Base-by-base conservation (phyloP, 92 coral and sea anemone genomes). In the Galaxea fascicularis region DNA sequence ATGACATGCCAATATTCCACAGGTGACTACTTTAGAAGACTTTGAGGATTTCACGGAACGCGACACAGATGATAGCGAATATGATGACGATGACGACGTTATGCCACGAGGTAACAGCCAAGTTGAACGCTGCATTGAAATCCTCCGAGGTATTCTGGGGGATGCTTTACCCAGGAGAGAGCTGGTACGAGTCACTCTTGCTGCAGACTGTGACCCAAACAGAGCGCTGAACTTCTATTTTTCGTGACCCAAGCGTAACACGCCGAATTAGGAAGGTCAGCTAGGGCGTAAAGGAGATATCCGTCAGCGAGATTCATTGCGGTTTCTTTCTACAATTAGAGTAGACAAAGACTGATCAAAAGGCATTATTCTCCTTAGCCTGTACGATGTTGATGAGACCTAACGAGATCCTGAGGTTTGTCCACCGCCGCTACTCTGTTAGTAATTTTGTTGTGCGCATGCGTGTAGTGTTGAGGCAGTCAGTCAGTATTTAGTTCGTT, bases 171-270 rank as follows among this genome's bases (percentile, higher is more conserved):
- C 95, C 35, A 87, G 95, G 12, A 68, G 92, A 41, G 98, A 93
- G 77, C 91, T 96, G 31, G 83, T 92, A 54, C 93, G 95, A 72
- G 86, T 94, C 47, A 80, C 96, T 17, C 64, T 96, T 65, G 98
- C 98, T 1, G 98, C 98, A 13, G 98, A 96, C 67, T 96, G 94
- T 63, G 98, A 96, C 41, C 91, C 95, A 0, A 96, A 94, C 71
- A 90, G 98, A 74, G 98, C 98, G 10, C 80, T 96, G 52, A 96
- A 96, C 77, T 95, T 94, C 86, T 90, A 90, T 65, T 96, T 96
- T 82, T 74, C 98, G 28, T 91, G 76, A 86, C 91, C 70, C 27
- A 22, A 35, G 27, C 51, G 41, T 27, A 5, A 65, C 27, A 6
- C 54, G n/a, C n/a, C n/a, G n/a, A n/a, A n/a, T n/a, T n/a, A n/a